Evolutionary conservation across 2,797 vertebrate genomes (phyloP), one percentile per base, ranked within the genome.

Genomic region (Mycteria americana): DNA sequence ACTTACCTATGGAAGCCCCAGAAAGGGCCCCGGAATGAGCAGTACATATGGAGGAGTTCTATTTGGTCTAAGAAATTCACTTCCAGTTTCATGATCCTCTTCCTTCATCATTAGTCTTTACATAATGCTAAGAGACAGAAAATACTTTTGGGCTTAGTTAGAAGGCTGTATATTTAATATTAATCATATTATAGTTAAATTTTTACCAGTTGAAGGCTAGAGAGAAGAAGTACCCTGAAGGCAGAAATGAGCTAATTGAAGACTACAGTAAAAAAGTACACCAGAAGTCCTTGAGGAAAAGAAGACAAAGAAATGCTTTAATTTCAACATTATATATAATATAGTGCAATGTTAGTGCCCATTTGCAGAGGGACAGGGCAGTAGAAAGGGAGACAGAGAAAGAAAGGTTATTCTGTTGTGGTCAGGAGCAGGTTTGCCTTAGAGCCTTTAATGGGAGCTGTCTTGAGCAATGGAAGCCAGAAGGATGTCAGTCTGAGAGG

Each of bases 151-250:
- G 43, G 67, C 76, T 83, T 91, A 76, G 51, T 91, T 82, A 92
- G 68, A 85, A 78, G 53, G 62, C 48, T 93, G 41, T 72, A 28
- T 96, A 85, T 91, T 80, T 93, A 70, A 80, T 95, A 94, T 85
- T 89, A 81, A 93, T 94, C 48, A 80, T 70, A 89, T 75, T 65
- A 45, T 28, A 81, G 53, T 93, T 88, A 56, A 94, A 91, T 33
- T 95, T 96, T 92, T 89, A 64, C 53, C 6, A 60, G 67, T 64
- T 88, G 35, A 91, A 91, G 37, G 22, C 53, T 93, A 51, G 45
- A 80, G 56, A 67, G 39, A 67, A 60, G 37, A 45, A 67, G 37
- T 39, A 75, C 41, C 83, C 65, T 82, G 77, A 91, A 95, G 93
- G 77, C 85, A 92, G 68, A 85, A 94, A 85, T 80, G 78, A 94